These are phyloP conservation scores for Lampropteryx suffumata DNA, from an alignment of 2,888 invertebrate species.

Conservation along the genomic window DNA sequence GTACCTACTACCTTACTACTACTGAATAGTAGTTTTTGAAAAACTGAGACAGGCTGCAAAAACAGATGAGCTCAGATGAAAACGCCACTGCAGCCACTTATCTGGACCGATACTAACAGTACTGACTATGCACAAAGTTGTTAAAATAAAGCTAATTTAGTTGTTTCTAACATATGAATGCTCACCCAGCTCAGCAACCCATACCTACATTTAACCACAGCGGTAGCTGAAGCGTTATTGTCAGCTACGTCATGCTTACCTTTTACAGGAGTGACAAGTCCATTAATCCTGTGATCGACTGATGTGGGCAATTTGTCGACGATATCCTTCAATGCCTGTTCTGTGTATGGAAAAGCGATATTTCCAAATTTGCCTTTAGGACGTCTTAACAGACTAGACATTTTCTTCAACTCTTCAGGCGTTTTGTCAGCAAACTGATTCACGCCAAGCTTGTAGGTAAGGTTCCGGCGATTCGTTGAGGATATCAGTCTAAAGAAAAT, in stretches of 20 bases:
- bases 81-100: too few species aligned
- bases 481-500: slow-evolving; percentile 44
- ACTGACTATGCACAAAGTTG: too few species aligned
- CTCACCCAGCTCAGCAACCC: too few species aligned
- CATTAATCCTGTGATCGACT: slow-evolving; percentile 55
- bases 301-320: slow-evolving; percentile 46
- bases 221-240: too few species aligned
- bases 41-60: too few species aligned
- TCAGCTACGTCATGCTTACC: slow-evolving; percentile 51
- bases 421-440: slow-evolving; percentile 66
- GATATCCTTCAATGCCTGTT: slow-evolving; percentile 37
- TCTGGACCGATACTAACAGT: too few species aligned
- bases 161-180: too few species aligned
- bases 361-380: slow-evolving; percentile 49
- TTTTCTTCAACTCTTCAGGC: slow-evolving; percentile 51
- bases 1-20: too few species aligned
- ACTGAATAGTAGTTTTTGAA: too few species aligned
- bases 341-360: slow-evolving; percentile 57
- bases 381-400: slow-evolving; percentile 48
- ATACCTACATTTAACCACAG: too few species aligned
- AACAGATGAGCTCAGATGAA: too few species aligned
- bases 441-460: slow-evolving; percentile 55
- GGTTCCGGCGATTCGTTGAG: slow-evolving; percentile 49
- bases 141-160: too few species aligned
- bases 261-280: slow-evolving; percentile 53